Evolutionary conservation across 2,113 vertebrate species (phyloP).

Genomic region (Willisornis vidua): DNA sequence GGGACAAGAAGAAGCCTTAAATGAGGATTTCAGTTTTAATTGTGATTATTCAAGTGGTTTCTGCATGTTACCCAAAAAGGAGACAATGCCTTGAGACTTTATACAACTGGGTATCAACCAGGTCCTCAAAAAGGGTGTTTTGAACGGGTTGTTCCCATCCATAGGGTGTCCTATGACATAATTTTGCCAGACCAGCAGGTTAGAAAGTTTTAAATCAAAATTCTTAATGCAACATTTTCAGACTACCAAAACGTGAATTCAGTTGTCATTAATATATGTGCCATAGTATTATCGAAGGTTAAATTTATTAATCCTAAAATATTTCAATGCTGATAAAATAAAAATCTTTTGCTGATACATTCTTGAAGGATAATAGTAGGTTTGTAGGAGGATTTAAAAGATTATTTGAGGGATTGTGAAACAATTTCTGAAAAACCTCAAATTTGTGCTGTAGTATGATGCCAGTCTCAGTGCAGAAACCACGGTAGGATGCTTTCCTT

Average conservation of each 20-base stretch:
- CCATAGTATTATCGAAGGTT: neutral
- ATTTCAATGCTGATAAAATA: neutral
- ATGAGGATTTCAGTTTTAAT: neutral
- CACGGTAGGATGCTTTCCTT: neutral
- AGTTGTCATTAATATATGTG: neutral
- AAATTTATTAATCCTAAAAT: neutral
- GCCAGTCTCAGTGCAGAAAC: neutral
- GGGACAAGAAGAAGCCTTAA: neutral
- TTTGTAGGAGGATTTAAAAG: slow-evolving; percentile 13
- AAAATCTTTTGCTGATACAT: neutral
- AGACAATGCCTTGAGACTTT: neutral
- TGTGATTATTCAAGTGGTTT: neutral
- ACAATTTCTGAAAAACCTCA: slow-evolving; percentile 9
- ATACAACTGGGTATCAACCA: neutral
- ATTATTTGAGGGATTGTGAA: neutral
- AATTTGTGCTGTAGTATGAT: neutral
- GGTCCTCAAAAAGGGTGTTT: neutral
- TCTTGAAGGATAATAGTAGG: neutral
- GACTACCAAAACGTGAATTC: neutral
- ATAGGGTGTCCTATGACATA: neutral
- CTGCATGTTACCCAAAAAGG: neutral
- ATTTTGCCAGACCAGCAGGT: neutral
- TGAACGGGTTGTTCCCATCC: neutral
- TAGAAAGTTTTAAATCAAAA: neutral
- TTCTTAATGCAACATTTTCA: neutral